A percentile compares a stretch with the other conserved stretches of the same genome.
Conservation (phyloP, 1,140 invertebrate genomes). For the Delia radicum region DNA sequence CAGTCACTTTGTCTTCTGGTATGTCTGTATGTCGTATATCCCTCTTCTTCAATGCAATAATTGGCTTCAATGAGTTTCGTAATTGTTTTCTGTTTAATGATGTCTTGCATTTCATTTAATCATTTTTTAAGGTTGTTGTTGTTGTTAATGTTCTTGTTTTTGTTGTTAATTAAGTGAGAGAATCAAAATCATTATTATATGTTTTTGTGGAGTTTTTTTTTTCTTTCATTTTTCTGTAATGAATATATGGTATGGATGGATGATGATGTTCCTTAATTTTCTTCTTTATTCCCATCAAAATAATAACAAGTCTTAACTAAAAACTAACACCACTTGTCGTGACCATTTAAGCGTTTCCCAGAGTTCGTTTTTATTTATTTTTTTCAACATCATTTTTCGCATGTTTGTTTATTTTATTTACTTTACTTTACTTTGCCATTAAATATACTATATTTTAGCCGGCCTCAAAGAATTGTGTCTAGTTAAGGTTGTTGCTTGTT, state of each 20-base stretch:
- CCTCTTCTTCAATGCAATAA: constrained; percentile 8
- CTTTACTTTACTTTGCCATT: too few relatives aligned
- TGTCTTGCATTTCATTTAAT: constrained; percentile 27
- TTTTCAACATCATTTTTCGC: not conserved
- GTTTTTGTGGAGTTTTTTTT: not conserved
- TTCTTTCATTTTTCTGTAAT: too few relatives aligned
- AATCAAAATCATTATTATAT: not conserved
- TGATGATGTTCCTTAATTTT: not conserved
- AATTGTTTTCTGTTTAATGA: constrained; percentile 27
- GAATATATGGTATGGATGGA: too few relatives aligned
- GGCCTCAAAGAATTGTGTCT: too few relatives aligned
- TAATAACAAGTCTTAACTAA: too few relatives aligned
- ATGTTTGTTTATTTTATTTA: not conserved
- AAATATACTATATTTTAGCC: too few relatives aligned
- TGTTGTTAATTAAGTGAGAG: constrained; percentile 18
- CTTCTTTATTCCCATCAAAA: not conserved
- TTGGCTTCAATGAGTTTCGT: constrained; percentile 28
- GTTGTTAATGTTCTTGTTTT: not conserved
- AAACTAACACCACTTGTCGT: constrained; percentile 10
- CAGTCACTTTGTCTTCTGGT: not conserved
- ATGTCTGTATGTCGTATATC: constrained; percentile 4
- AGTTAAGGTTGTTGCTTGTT: not conserved
- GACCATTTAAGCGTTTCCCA: constrained; percentile 9
- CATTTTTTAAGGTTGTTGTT: constrained; percentile 8
- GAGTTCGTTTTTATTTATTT: not conserved